phyloP scores from a whole-genome alignment of 2,113 vertebrate species.

The Atlantisia rogersi region DNA sequence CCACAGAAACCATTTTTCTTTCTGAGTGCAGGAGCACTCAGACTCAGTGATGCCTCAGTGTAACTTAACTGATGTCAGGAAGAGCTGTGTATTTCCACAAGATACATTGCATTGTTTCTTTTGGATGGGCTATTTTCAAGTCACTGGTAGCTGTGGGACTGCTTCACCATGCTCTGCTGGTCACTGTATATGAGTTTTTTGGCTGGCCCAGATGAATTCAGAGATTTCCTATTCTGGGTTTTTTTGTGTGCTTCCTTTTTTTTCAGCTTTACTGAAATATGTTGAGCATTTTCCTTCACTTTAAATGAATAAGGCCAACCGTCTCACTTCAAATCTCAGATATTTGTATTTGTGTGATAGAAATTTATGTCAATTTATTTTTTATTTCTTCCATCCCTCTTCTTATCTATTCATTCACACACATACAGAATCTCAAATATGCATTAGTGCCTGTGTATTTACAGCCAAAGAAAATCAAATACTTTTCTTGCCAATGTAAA shows the following conservation, averaged over 20 bases:
- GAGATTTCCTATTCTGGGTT: neutral
- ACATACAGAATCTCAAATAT: neutral
- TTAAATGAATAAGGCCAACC: neutral
- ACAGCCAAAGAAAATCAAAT: neutral
- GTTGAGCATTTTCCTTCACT: neutral
- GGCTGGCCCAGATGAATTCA: neutral
- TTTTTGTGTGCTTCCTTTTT: neutral
- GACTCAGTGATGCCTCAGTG: neutral
- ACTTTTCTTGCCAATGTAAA: neutral
- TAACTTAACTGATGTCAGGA: neutral
- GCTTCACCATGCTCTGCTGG: neutral
- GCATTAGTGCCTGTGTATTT: neutral
- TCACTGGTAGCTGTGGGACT: neutral
- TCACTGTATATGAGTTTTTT: neutral
- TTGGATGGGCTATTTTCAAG: neutral
- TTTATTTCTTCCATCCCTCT: neutral
- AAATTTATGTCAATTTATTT: neutral
- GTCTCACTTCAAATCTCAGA: neutral
- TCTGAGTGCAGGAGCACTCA: rapidly evolving
- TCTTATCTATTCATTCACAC: neutral
- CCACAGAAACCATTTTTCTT: neutral
- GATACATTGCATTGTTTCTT: neutral
- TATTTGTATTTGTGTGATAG: neutral
- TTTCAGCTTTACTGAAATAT: neutral
- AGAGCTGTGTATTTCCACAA: neutral